Conservation (phyloP, 1,140 invertebrate genomes). For the Heliconius nattereri region DNA sequence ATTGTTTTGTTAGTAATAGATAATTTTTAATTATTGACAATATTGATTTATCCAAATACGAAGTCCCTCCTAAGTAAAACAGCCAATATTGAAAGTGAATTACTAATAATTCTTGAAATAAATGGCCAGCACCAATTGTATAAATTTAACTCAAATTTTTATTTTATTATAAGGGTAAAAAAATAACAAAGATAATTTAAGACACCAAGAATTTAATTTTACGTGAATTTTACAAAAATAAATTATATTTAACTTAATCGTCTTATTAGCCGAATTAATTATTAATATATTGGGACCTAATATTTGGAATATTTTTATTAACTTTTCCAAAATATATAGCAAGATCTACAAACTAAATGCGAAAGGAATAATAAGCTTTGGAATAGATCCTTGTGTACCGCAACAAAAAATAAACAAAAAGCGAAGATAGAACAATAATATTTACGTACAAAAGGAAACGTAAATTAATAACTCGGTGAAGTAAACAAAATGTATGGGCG, state of each 20-base stretch:
- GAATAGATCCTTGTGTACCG: constrained; percentile 9
- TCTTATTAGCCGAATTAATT: not conserved
- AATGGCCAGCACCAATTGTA: not conserved
- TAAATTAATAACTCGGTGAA: constrained; percentile 1
- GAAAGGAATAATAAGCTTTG: constrained; percentile 4
- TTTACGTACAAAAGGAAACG: constrained; percentile 29
- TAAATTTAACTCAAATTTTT: not conserved
- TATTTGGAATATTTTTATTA: not conserved
- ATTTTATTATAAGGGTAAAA: too few relatives aligned
- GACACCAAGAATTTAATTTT: too few relatives aligned
- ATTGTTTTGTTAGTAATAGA: constrained; percentile 69
- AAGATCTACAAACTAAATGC: constrained; percentile 10
- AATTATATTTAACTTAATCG: not conserved
- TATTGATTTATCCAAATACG: not conserved
- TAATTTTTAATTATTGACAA: constrained; percentile 2
- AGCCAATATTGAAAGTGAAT: not conserved
- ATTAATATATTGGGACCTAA: not conserved
- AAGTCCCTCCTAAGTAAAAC: not conserved
- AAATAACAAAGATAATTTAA: too few relatives aligned
- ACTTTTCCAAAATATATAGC: not conserved
- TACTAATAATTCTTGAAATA: not conserved
- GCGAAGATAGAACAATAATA: constrained; percentile 26
- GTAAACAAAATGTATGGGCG: constrained; percentile 46
- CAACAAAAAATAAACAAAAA: constrained; percentile 22
- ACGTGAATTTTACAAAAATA: too few relatives aligned